Evolutionary conservation across 2,888 invertebrate genomes (phyloP).

Genomic region (Tenthredo mesomela): DNA sequence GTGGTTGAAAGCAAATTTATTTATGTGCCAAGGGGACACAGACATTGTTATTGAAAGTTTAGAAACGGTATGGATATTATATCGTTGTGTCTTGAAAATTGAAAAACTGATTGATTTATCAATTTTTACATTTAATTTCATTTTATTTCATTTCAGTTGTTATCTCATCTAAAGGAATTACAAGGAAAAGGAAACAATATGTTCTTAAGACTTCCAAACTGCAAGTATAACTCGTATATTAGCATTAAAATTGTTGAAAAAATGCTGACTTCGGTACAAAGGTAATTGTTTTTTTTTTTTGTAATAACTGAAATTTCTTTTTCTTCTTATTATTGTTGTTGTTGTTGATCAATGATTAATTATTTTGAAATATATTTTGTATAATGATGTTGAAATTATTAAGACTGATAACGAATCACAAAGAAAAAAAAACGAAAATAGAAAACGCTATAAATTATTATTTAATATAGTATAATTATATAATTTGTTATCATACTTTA

Average conservation of each 20-base stretch:
- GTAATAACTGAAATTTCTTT: neutral
- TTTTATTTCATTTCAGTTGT: constrained; percentile 61
- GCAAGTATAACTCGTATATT: constrained; percentile 79
- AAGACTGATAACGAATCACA: neutral
- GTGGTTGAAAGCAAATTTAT: constrained; percentile 81
- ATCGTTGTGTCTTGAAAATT: constrained; percentile 52
- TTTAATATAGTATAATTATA: neutral
- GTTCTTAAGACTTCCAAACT: constrained; percentile 79
- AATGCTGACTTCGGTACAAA: constrained; percentile 79
- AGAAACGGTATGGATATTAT: constrained; percentile 73
- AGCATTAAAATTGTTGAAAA: constrained; percentile 78
- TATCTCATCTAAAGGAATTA: constrained; percentile 67
- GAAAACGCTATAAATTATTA: neutral
- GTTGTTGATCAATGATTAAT: constrained; percentile 5
- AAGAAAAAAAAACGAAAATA: neutral
- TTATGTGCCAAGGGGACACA: constrained; percentile 79
- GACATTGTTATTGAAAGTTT: constrained; percentile 79
- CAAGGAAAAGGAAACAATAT: constrained; percentile 70
- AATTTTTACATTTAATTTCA: neutral
- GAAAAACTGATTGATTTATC: neutral
- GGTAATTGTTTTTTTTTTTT: constrained; percentile 71
- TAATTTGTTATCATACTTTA: constrained; percentile 8
- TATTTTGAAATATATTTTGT: neutral
- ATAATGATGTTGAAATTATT: neutral
- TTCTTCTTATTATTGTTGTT: no score